Evolutionary conservation across 2,797 vertebrate genomes (phyloP).

Genomic region (Cossypha caffra): DNA sequence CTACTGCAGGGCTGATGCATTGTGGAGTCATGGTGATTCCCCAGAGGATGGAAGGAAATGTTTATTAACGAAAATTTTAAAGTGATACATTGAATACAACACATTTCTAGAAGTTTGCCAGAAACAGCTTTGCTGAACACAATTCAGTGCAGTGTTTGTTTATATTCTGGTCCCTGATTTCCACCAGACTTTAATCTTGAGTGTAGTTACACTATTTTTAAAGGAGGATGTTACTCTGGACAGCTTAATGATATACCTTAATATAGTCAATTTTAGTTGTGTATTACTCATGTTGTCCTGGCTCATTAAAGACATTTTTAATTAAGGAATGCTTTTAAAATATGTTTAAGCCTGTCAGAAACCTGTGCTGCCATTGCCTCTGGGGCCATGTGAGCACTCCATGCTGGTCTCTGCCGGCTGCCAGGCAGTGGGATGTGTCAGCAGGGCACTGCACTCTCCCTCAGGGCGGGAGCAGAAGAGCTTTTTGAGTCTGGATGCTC

Average conservation of each 20-base stretch:
- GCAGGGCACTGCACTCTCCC: neutral
- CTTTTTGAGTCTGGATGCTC: neutral
- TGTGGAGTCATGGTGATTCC: rapidly evolving
- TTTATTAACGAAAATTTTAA: neutral
- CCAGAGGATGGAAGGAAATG: neutral
- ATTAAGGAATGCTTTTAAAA: neutral
- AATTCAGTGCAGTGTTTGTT: neutral
- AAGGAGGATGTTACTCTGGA: neutral
- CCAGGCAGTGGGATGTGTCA: rapidly evolving
- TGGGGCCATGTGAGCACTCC: neutral
- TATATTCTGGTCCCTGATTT: neutral
- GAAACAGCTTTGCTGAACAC: neutral
- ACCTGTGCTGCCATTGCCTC: neutral
- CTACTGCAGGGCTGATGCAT: rapidly evolving
- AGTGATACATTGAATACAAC: neutral
- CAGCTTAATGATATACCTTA: neutral
- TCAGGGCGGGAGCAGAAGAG: neutral
- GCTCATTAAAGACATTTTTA: neutral
- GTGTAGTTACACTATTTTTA: neutral
- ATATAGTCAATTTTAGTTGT: neutral
- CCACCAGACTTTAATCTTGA: neutral
- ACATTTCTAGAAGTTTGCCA: neutral
- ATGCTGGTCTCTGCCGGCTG: rapidly evolving
- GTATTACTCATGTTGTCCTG: neutral
- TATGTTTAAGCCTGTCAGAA: neutral